Base-by-base conservation (phyloP, 2,888 invertebrate genomes). In the Drosophila neonasuta region DNA sequence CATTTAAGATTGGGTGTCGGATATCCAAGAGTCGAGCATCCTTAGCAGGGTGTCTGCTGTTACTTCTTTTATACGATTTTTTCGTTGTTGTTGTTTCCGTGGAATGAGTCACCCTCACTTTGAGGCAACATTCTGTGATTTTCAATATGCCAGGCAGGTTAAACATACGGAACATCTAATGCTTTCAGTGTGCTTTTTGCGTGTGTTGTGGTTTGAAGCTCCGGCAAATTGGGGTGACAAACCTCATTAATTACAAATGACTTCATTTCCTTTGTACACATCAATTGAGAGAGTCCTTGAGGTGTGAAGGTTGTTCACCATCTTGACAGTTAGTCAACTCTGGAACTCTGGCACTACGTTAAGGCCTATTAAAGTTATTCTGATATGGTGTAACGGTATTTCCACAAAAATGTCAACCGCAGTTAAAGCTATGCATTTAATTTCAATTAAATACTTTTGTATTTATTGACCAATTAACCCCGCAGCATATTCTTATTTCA, bases 231-330 rank as follows among this genome's bases (percentile, higher is more conserved):
- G 84, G 87, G 86, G 83, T 85, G 84, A 87, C 84, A 85, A 85
- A 85, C 80, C 84, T 85, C 87, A 87, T 85, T 87, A 85, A 87
- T 85, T 85, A 85, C 84, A 82, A 85, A 85, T 87, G 87, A 84
- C 85, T 84, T 84, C 85, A 85, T 84, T 84, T 79, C 74, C 63
- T 81, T 81, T 77, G 74, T 75, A 45, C 55, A 58, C 65, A 50
- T 44, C 66, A 58, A 60, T 63, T 52, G 72, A 63, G 57, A 32
- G 49, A 59, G 69, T 66, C 81, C 71, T 75, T 68, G 62, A 78
- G 79, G 78, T 80, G 78, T 70, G 65, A 74, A 69, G 73, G 63
- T 62, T 48, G 30, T 30, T 45, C 44, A 13, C 30, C 71, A 24
- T 29, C 48, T 15, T 68, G 62, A 57, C 69, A 73, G 44, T 51